Percentiles rank a stretch among this genome's conserved stretches.
Conservation (phyloP, 2,113 vertebrate species). For the Mus spicilegus region DNA sequence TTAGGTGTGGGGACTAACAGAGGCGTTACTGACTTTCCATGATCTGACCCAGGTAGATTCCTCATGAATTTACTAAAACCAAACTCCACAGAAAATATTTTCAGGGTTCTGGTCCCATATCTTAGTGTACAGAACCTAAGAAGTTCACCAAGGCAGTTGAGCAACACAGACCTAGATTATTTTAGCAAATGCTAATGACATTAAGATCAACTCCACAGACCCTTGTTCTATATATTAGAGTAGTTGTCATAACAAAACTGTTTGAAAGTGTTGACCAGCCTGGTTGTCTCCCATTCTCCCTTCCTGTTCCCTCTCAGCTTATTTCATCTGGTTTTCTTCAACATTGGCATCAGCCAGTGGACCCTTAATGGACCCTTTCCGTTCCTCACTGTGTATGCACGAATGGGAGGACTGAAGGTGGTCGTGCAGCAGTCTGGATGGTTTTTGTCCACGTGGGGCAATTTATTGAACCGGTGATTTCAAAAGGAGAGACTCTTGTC, state of each 20-base stretch:
- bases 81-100: neutral
- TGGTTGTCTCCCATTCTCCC: neutral
- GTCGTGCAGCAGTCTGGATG: neutral
- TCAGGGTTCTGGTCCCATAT: neutral
- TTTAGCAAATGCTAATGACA: neutral
- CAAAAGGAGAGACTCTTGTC: neutral
- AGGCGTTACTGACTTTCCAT: neutral
- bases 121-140: neutral
- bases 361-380: neutral
- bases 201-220: neutral
- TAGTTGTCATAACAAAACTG: neutral
- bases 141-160: slow-evolving; percentile 21
- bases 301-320: neutral
- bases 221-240: neutral
- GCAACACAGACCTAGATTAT: neutral
- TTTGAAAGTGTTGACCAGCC: neutral
- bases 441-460: neutral
- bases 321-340: neutral
- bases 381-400: neutral
- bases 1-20: neutral
- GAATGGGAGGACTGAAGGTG: neutral
- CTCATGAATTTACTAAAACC: neutral
- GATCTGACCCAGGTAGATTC: neutral
- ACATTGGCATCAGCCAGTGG: no score
- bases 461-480: neutral